Percentiles rank a stretch among this genome's conserved stretches.
Evolutionary conservation across 2,888 invertebrate species (phyloP).

Genomic region (Lycia hirtaria): DNA sequence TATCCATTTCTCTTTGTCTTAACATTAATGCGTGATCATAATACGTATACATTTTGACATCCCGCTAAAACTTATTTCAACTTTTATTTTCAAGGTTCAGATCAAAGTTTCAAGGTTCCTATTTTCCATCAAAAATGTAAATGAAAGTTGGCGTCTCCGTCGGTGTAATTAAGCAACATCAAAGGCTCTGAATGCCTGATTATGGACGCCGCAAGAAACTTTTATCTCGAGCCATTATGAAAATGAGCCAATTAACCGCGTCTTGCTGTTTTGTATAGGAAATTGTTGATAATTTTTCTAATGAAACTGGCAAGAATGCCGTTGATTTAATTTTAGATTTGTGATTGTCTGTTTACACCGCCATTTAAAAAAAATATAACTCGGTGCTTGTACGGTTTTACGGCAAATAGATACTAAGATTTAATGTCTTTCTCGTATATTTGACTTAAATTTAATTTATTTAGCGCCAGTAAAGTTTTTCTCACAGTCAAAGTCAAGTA

Average conservation of each 20-base stretch:
- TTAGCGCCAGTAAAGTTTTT: no score
- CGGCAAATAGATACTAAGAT: no score
- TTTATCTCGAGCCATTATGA: conserved; percentile 18
- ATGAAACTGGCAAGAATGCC: conserved; percentile 1
- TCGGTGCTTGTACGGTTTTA: no score
- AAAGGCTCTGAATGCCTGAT: conserved; percentile 18
- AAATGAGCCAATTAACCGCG: conserved; percentile 24
- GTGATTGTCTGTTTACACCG: no score
- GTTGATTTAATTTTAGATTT: neutral
- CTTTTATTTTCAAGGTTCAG: neutral
- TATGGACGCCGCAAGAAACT: conserved; percentile 24
- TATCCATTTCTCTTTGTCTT: neutral
- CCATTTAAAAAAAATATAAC: no score
- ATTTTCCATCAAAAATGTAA: neutral
- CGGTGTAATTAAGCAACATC: conserved; percentile 23
- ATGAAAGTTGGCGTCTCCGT: conserved; percentile 4
- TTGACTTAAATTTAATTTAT: no score
- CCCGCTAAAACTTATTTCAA: neutral
- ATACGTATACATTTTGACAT: no score
- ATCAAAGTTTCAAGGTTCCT: neutral
- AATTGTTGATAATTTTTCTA: conserved; percentile 10
- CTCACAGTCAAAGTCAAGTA: no score
- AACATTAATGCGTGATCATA: no score
- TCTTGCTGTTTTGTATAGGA: conserved; percentile 1
- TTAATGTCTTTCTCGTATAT: no score